Percentiles rank a stretch among this genome's conserved stretches.
Evolutionary conservation across 2,113 vertebrate genomes (phyloP).

Genomic region (Sturnira hondurensis): DNA sequence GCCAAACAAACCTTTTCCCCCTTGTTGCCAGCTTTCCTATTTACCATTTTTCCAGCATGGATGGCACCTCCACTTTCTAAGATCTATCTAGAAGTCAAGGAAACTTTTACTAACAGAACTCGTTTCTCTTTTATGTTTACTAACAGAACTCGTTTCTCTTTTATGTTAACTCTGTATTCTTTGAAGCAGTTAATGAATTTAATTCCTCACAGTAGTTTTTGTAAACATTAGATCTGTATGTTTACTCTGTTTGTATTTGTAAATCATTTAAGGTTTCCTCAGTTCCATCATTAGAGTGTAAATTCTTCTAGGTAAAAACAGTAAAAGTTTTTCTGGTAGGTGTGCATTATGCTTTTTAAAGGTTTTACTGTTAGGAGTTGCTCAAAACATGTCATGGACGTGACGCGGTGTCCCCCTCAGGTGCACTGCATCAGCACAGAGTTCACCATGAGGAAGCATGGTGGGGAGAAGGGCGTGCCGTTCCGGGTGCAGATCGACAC

Average conservation of each 20-base stretch:
- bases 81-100: background rate
- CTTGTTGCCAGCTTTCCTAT: background rate
- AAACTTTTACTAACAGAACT: conserved; percentile 17
- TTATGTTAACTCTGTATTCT: background rate
- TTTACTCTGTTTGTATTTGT: conserved; percentile 15
- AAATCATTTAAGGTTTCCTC: conserved; percentile 28
- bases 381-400: background rate
- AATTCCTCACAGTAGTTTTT: background rate
- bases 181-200: background rate
- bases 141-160: conserved; percentile 32
- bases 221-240: background rate
- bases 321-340: background rate
- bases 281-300: background rate
- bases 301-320: background rate
- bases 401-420: conserved; percentile 71
- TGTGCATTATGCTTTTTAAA: conserved; percentile 1
- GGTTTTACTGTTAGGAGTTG: background rate
- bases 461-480: conserved; percentile 97
- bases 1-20: background rate
- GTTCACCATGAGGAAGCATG: conserved; percentile 98
- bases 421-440: conserved; percentile 99
- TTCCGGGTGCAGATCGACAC: conserved; percentile 98
- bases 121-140: conserved; percentile 8
- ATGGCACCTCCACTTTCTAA: background rate
- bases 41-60: background rate